Evolutionary conservation across 2,113 vertebrate species (phyloP).

Genomic region (Salvelinus namaycush): DNA sequence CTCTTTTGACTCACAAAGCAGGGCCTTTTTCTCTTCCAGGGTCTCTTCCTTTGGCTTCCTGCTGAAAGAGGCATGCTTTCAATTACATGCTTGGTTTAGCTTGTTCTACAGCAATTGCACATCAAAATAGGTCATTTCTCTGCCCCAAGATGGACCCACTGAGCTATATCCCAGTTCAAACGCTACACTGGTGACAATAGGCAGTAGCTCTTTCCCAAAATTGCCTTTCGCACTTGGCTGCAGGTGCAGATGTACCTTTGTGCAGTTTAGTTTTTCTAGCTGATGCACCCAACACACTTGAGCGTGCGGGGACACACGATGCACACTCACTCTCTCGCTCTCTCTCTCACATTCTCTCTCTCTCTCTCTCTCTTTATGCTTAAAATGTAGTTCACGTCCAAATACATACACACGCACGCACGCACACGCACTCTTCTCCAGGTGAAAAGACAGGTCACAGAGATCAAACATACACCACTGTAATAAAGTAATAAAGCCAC

Average conservation of each 20-base stretch:
- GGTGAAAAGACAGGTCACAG: slow-evolving; percentile 26
- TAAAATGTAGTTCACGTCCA: neutral
- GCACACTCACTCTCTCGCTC: no score
- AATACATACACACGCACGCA: neutral
- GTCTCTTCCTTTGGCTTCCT: slow-evolving; percentile 30
- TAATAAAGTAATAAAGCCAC: slow-evolving; percentile 27
- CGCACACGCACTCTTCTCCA: neutral
- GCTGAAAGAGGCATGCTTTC: slow-evolving; percentile 74
- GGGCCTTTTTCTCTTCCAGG: slow-evolving; percentile 22
- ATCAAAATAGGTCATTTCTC: slow-evolving; percentile 77
- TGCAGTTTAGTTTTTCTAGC: neutral
- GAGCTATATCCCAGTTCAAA: slow-evolving; percentile 76
- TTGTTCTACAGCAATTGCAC: slow-evolving; percentile 75
- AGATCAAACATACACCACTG: slow-evolving; percentile 21
- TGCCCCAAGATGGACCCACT: slow-evolving; percentile 73
- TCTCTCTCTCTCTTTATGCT: slow-evolving; percentile 2
- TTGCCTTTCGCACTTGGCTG: slow-evolving; percentile 77
- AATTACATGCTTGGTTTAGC: slow-evolving; percentile 79
- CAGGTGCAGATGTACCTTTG: slow-evolving; percentile 1
- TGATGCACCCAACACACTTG: slow-evolving; percentile 10
- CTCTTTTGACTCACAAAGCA: slow-evolving; percentile 63
- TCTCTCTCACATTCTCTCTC: slow-evolving; percentile 3
- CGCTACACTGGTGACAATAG: slow-evolving; percentile 59
- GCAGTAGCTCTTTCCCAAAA: slow-evolving; percentile 65
- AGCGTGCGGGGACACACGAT: no score